phyloP scores from a whole-genome alignment of 2,888 invertebrate genomes.

The Acanthosepion esculentum region DNA sequence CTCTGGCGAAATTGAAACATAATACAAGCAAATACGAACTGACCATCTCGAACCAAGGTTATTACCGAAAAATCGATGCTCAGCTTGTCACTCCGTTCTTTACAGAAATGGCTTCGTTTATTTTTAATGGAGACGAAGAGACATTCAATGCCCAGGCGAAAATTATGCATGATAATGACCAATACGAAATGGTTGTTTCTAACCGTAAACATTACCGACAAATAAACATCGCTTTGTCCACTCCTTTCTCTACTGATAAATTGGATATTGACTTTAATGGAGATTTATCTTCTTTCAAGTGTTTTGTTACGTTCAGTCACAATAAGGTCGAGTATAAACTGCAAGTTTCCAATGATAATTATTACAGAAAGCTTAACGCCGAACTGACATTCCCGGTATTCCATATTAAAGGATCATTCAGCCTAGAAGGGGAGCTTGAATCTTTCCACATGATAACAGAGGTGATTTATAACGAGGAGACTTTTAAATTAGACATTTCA shows the following conservation, averaged over 20 bases:
- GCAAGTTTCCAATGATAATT: neutral
- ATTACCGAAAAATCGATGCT: constrained; percentile 51
- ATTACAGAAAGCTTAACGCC: neutral
- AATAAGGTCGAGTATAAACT: neutral
- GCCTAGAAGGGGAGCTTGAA: neutral
- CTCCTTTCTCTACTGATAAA: neutral
- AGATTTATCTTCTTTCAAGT: neutral
- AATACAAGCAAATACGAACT: neutral
- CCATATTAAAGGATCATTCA: neutral
- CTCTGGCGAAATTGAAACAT: neutral
- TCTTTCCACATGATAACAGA: neutral
- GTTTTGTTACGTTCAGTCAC: neutral
- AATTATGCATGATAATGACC: neutral
- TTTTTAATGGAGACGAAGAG: neutral
- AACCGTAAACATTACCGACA: neutral
- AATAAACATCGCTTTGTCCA: neutral
- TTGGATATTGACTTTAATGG: neutral
- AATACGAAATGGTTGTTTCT: neutral
- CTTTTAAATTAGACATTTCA: neutral
- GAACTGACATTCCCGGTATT: neutral
- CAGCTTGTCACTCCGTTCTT: constrained; percentile 48
- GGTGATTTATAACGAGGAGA: neutral
- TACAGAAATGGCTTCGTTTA: neutral
- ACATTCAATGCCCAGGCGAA: neutral
- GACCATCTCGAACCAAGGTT: constrained; percentile 41